phyloP scores from a whole-genome alignment of 2,797 vertebrate species.

The Diceros bicornis region DNA sequence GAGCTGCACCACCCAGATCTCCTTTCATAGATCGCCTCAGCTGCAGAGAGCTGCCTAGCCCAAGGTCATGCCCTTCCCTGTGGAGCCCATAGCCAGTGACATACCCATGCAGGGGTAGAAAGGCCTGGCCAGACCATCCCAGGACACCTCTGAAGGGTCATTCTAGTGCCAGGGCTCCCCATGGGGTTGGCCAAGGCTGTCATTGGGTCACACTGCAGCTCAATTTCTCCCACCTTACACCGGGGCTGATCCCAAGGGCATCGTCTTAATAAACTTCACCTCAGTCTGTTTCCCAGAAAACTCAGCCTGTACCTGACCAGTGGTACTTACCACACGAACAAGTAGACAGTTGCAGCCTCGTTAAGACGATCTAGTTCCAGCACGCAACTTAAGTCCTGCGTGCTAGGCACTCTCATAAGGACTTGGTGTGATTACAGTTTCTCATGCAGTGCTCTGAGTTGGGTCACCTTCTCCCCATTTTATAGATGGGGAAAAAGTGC shows the following conservation, averaged over 20 bases:
- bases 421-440: rapidly evolving
- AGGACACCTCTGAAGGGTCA: neutral
- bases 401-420: neutral
- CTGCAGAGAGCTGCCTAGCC: neutral
- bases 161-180: neutral
- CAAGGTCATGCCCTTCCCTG: neutral
- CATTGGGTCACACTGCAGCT: neutral
- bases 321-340: no score
- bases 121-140: neutral
- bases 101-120: rapidly evolving
- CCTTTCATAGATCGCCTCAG: neutral
- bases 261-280: neutral
- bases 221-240: neutral
- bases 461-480: neutral
- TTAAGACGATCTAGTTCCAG: neutral
- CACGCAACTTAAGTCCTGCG: no score
- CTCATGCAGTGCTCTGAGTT: neutral
- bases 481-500: neutral
- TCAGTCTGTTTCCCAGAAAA: neutral
- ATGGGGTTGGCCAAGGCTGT: rapidly evolving
- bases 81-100: neutral
- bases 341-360: rapidly evolving
- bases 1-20: rapidly evolving
- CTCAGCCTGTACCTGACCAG: neutral
- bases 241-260: neutral